Conservation (phyloP, 2,888 invertebrate genomes). For the Clostera curtula region DNA sequence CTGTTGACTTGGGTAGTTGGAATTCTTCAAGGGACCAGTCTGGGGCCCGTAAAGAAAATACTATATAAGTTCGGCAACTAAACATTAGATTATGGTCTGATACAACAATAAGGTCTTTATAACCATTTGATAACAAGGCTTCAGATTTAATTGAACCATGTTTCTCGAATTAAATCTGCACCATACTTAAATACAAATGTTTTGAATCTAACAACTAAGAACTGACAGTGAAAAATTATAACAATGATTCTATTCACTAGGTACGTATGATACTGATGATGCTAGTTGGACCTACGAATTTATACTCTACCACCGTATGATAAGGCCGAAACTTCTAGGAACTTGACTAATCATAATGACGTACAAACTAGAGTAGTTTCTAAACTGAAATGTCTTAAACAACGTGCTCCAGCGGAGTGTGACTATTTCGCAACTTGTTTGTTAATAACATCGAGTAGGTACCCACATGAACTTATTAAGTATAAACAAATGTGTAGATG, state of each 20-base stretch:
- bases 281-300: constrained; percentile 4
- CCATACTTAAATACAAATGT: too few species aligned
- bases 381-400: constrained; percentile 30
- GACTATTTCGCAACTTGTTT: constrained; percentile 39
- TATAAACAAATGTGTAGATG: constrained; percentile 20
- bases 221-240: constrained; percentile 10
- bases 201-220: constrained; percentile 3
- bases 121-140: too few species aligned
- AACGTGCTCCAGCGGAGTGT: constrained; percentile 36
- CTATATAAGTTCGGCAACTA: too few species aligned
- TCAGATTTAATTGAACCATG: too few species aligned
- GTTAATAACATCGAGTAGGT: constrained; percentile 23
- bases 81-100: too few species aligned
- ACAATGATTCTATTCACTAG: constrained; percentile 7
- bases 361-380: constrained; percentile 20
- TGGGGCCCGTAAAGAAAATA: too few species aligned
- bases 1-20: too few species aligned
- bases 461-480: constrained; percentile 21
- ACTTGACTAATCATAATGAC: constrained; percentile 11
- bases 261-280: constrained; percentile 5
- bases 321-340: constrained; percentile 16
- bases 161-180: too few species aligned
- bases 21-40: too few species aligned
- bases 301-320: constrained; percentile 5
- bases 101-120: too few species aligned